Conservation (phyloP, 2,113 vertebrate species). For the Scortum barcoo region DNA sequence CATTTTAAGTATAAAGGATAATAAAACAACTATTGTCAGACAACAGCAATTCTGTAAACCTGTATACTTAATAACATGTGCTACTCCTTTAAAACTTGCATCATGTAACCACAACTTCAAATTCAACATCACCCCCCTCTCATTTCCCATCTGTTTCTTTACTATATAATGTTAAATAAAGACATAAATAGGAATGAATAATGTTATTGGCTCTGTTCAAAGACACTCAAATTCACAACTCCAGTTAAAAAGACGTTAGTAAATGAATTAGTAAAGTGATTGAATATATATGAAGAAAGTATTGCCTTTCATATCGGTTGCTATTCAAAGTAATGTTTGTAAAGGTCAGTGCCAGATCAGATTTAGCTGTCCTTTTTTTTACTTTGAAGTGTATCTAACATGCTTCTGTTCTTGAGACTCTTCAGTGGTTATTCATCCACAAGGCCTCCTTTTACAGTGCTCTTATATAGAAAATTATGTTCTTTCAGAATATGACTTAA, state of each 20-base stretch:
- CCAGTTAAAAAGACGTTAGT: too few relatives aligned
- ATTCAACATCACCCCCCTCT: background rate
- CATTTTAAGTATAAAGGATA: background rate
- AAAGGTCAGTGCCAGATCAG: too few relatives aligned
- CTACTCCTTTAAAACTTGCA: background rate
- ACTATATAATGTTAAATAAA: background rate
- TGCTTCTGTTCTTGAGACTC: too few relatives aligned
- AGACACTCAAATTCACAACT: background rate
- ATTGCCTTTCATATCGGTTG: background rate
- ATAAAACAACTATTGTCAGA: background rate
- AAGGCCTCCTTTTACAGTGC: too few relatives aligned
- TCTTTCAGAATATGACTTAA: too few relatives aligned
- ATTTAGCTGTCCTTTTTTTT: too few relatives aligned
- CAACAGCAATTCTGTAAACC: too few relatives aligned
- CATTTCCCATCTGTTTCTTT: background rate
- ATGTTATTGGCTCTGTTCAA: background rate
- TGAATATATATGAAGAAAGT: background rate
- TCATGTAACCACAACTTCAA: background rate
- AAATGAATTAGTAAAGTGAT: background rate
- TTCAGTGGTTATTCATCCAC: too few relatives aligned
- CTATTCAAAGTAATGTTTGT: background rate
- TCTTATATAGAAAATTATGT: too few relatives aligned
- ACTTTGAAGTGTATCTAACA: too few relatives aligned
- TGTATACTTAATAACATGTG: background rate
- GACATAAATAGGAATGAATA: background rate